Conservation (phyloP, 2,797 vertebrate genomes). For the Trichosurus vulpecula region DNA sequence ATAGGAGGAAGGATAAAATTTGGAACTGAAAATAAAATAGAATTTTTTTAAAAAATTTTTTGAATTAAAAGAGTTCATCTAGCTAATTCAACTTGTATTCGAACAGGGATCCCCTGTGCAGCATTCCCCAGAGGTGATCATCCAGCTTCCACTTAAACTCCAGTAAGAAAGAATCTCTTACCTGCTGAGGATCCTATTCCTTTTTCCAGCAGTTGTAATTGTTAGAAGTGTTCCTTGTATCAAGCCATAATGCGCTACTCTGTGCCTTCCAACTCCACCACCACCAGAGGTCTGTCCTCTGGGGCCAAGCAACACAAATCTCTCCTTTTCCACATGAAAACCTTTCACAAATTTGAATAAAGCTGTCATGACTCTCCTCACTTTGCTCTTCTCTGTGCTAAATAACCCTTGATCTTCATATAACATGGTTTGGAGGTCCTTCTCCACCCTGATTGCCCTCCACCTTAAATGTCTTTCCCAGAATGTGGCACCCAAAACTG, state of each 20-base stretch:
- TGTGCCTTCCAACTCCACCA: no score
- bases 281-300: neutral
- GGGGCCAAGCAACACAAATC: neutral
- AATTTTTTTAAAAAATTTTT: neutral
- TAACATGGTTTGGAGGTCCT: neutral
- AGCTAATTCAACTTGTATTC: neutral
- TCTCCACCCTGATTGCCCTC: neutral
- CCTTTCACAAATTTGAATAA: neutral
- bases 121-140: neutral
- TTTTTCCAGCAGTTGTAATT: neutral
- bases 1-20: neutral
- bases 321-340: neutral
- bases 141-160: neutral
- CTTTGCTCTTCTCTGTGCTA: neutral
- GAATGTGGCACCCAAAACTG: neutral
- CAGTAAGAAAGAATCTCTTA: neutral
- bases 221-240: neutral
- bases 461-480: neutral
- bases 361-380: neutral
- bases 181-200: neutral
- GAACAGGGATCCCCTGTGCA: neutral
- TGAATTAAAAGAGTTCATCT: neutral
- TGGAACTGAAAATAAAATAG: neutral
- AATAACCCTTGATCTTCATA: neutral
- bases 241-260: no score